Evolutionary conservation across 1,140 invertebrate species (phyloP).

Genomic region (Eufriesea mexicana): DNA sequence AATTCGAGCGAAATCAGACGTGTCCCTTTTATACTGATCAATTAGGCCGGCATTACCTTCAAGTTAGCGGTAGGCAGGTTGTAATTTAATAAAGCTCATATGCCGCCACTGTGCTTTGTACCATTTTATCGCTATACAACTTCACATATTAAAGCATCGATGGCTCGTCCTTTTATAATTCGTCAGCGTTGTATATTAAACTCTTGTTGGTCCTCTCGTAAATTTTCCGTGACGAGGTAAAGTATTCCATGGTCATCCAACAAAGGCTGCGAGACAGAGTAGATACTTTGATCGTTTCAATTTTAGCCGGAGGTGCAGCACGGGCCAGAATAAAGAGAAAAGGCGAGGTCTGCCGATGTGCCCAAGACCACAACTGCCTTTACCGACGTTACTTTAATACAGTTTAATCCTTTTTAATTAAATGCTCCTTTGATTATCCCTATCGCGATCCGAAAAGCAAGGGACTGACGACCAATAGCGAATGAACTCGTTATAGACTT

Average conservation of each 20-base stretch:
- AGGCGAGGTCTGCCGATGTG: conserved; percentile 23
- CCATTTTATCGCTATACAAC: background rate
- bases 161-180: background rate
- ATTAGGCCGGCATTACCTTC: too few species aligned
- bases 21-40: too few species aligned
- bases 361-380: conserved; percentile 50
- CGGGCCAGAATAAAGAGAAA: conserved; percentile 52
- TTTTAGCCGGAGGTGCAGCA: conserved; percentile 64
- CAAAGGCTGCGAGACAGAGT: conserved; percentile 32
- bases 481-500: background rate
- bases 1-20: too few species aligned
- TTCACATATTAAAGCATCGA: background rate
- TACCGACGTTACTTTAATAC: conserved; percentile 64
- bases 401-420: conserved; percentile 79
- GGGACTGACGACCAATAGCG: background rate
- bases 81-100: background rate
- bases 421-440: conserved; percentile 69
- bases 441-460: conserved; percentile 4
- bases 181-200: background rate
- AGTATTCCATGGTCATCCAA: conserved; percentile 36
- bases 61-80: too few species aligned
- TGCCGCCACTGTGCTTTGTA: background rate
- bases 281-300: conserved; percentile 70
- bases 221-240: conserved; percentile 15
- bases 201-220: background rate